Conservation (phyloP, 2,113 vertebrate species). For the Dascyllus trimaculatus region DNA sequence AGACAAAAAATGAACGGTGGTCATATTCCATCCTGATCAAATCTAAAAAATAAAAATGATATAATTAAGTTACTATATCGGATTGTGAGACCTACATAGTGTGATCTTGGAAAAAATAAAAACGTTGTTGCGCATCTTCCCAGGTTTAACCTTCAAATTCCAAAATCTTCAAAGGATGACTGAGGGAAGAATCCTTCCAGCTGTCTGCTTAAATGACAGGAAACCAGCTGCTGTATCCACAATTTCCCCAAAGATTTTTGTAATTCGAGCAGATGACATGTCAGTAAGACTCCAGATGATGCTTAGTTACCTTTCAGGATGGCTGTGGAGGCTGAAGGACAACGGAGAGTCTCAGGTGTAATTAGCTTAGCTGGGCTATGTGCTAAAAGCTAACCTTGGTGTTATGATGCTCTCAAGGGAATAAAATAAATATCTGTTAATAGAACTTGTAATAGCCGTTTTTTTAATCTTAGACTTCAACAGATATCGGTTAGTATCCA, state of each 20-base stretch:
- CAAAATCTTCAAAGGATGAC: neutral
- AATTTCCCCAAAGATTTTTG: neutral
- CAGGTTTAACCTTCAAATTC: constrained; percentile 3
- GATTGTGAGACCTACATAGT: neutral
- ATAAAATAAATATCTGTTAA: neutral
- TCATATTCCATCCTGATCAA: neutral
- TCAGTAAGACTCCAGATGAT: neutral
- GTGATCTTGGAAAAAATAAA: neutral
- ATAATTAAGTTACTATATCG: neutral
- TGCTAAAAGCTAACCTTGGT: too few relatives aligned
- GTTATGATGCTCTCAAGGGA: too few relatives aligned
- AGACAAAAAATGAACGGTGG: neutral
- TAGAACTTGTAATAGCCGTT: neutral
- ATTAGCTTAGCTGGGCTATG: neutral
- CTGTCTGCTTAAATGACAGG: neutral
- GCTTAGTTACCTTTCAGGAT: neutral
- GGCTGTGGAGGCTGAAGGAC: neutral
- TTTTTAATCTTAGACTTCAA: neutral
- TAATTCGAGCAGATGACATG: neutral
- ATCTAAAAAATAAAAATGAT: neutral
- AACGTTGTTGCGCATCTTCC: neutral
- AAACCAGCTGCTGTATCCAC: constrained; percentile 13
- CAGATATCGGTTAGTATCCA: neutral
- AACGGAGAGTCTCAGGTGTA: neutral
- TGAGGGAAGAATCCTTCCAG: neutral